Evolutionary conservation across 2,888 invertebrate genomes (phyloP).

Genomic region (Drosophila tripunctata): DNA sequence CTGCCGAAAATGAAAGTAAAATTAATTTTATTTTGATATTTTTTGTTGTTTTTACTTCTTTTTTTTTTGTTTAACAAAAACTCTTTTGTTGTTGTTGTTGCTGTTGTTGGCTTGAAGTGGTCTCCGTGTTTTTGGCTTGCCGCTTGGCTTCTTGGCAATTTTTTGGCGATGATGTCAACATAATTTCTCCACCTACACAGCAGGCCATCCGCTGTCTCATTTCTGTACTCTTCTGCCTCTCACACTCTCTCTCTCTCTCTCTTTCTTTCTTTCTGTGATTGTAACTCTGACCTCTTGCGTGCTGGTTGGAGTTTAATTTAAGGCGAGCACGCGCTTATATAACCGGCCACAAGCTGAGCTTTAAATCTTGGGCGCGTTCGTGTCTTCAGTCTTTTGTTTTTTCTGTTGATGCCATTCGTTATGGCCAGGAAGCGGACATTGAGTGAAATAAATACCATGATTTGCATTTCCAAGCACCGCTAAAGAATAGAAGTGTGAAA

Average conservation of each 20-base stretch:
- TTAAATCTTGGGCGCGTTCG: constrained; percentile 53
- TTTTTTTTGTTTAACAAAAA: too few species aligned
- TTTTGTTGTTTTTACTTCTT: constrained; percentile 5
- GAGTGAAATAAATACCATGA: constrained; percentile 44
- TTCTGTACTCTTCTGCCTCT: background rate
- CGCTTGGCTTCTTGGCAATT: constrained; percentile 68
- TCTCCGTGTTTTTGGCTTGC: constrained; percentile 26
- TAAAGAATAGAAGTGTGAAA: constrained; percentile 48
- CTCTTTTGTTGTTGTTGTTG: constrained; percentile 12
- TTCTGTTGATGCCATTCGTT: constrained; percentile 58
- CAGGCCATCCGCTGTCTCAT: constrained; percentile 37
- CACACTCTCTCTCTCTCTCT: background rate
- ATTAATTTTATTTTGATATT: constrained; percentile 65
- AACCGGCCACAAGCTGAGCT: constrained; percentile 56
- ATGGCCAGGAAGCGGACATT: constrained; percentile 53
- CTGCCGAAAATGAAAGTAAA: constrained; percentile 76
- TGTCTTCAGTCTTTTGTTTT: constrained; percentile 71
- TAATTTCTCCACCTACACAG: constrained; percentile 80
- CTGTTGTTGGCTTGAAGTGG: constrained; percentile 45
- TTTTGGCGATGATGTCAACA: constrained; percentile 79
- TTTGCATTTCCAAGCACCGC: constrained; percentile 46
- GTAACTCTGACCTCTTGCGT: constrained; percentile 50
- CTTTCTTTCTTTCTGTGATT: constrained; percentile 1
- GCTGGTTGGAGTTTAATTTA: constrained; percentile 56
- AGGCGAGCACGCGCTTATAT: constrained; percentile 70